phyloP scores from a whole-genome alignment of 1,140 invertebrate species.

The Drosophila azteca region DNA sequence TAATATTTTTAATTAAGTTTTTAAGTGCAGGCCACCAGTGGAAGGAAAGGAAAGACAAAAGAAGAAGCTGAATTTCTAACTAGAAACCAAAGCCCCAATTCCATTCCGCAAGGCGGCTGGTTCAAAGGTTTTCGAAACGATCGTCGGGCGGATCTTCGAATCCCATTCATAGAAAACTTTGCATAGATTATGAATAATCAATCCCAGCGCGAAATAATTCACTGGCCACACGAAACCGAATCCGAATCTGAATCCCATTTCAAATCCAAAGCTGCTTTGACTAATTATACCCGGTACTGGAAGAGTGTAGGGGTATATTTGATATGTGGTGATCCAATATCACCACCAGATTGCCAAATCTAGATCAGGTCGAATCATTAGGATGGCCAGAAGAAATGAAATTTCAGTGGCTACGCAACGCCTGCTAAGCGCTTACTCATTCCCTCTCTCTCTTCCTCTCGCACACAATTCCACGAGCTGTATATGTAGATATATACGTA shows the following conservation, averaged over 20 bases:
- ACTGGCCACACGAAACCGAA: conserved; percentile 50
- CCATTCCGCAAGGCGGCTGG: conserved; percentile 4
- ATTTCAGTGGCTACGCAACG: too few relatives aligned
- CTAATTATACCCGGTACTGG: conserved; percentile 37
- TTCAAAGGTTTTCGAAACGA: conserved; percentile 18
- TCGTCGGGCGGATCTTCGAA: background rate
- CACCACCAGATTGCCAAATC: too few relatives aligned
- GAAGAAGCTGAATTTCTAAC: background rate
- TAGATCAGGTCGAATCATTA: too few relatives aligned
- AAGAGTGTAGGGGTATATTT: too few relatives aligned
- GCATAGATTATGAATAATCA: conserved; percentile 54
- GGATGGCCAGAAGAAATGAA: too few relatives aligned
- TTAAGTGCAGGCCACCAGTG: conserved; percentile 36
- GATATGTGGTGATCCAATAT: too few relatives aligned
- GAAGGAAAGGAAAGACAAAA: conserved; percentile 22
- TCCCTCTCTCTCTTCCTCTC: too few relatives aligned
- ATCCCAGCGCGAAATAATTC: conserved; percentile 69
- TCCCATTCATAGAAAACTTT: conserved; percentile 77
- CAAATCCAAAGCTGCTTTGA: conserved; percentile 43
- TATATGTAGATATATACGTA: too few relatives aligned
- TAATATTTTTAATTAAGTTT: conserved; percentile 81
- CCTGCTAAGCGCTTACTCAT: too few relatives aligned
- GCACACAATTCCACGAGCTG: too few relatives aligned
- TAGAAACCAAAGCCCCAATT: background rate
- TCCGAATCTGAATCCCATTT: conserved; percentile 3